Evolutionary conservation across 2,797 vertebrate genomes (phyloP).

Genomic region (Urocyon cinereoargenteus): DNA sequence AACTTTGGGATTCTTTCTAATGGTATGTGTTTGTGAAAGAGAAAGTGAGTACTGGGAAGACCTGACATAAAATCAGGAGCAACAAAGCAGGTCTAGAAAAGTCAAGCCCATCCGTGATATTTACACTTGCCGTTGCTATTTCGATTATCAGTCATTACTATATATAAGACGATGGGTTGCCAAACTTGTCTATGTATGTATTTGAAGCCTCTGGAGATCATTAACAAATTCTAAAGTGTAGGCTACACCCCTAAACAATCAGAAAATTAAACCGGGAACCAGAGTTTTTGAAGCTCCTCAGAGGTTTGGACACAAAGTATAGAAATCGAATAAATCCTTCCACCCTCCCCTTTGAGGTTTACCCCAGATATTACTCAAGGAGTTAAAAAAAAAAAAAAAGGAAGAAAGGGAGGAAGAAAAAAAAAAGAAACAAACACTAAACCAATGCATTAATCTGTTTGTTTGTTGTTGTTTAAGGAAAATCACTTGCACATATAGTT

Average conservation of each 20-base stretch:
- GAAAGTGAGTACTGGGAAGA: background rate
- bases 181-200: background rate
- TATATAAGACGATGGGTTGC: background rate
- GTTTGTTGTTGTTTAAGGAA: background rate
- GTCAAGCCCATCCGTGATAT: background rate
- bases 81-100: background rate
- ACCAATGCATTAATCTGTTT: background rate
- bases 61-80: background rate
- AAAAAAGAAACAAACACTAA: background rate
- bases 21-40: background rate
- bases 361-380: background rate
- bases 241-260: background rate
- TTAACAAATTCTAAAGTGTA: slow-evolving; percentile 27
- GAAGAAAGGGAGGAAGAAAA: background rate
- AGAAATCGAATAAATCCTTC: slow-evolving; percentile 37
- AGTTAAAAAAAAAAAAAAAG: background rate
- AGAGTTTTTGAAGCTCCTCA: background rate
- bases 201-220: slow-evolving; percentile 4
- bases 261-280: background rate
- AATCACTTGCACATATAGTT: background rate
- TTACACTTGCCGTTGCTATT: background rate
- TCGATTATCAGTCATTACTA: background rate
- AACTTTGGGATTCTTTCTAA: slow-evolving; percentile 10
- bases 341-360: background rate
- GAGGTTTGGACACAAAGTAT: background rate